phyloP scores from a whole-genome alignment of 2,797 vertebrate genomes.

The Acanthurus lineatus region DNA sequence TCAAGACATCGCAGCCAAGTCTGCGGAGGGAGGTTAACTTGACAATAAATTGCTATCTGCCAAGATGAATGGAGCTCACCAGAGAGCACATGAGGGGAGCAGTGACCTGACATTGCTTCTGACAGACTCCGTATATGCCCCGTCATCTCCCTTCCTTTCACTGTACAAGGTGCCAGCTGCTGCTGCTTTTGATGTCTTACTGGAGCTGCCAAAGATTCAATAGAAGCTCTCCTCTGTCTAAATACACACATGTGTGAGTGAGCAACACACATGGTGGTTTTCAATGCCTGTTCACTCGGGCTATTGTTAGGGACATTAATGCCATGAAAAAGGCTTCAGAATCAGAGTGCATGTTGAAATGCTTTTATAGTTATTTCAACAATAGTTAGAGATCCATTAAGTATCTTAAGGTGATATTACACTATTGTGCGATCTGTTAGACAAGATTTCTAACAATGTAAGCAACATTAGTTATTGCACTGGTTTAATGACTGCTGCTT shows the following conservation, averaged over 20 bases:
- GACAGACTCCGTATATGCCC: slow-evolving; percentile 67
- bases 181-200: slow-evolving; percentile 65
- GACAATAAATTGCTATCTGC: slow-evolving; percentile 83
- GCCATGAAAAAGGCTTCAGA: slow-evolving; percentile 1
- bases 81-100: slow-evolving; percentile 76
- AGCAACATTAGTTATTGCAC: not conserved
- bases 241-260: not conserved
- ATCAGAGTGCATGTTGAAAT: not conserved
- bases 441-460: slow-evolving; percentile 6
- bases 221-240: not conserved
- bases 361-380: slow-evolving; percentile 11
- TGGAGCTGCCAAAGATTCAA: slow-evolving; percentile 47
- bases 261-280: not conserved
- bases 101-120: slow-evolving; percentile 76
- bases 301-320: not conserved
- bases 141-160: slow-evolving; percentile 56
- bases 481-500: slow-evolving; percentile 9
- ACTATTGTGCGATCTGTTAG: not conserved
- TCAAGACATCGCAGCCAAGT: slow-evolving; percentile 66
- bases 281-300: not conserved
- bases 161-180: slow-evolving; percentile 57
- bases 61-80: slow-evolving; percentile 76
- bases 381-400: not conserved
- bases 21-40: slow-evolving; percentile 78
- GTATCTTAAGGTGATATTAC: slow-evolving; percentile 5